Base-by-base conservation (phyloP, 2,113 vertebrate species). In the Tachuris rubrigastra region DNA sequence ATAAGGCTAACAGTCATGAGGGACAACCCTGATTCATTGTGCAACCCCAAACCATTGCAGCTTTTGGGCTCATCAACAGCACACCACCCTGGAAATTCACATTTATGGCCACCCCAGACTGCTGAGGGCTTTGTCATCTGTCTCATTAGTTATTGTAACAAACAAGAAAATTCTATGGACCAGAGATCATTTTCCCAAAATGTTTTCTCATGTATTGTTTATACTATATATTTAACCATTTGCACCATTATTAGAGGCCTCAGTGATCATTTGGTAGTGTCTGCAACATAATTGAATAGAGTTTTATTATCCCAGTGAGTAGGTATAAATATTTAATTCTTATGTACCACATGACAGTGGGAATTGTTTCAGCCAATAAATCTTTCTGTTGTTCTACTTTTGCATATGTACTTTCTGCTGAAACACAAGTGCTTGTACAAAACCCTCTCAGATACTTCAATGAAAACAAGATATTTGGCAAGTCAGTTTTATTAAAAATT, bases 291-390 rank as follows among this genome's bases (percentile, higher is more conserved):
- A 98, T 14, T 96, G 93, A 98, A 97, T 94, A 94, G 87, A 90
- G 85, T 95, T 97, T 98, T 97, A 98, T 97, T 97, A 97, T 91
- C 90, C 91, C 71, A 93, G 89, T 39, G 89, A 97, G 90, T 19
- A 96, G 46, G 90, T 63, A 97, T 97, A 96, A 97, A 98, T 98
- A 98, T 98, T 98, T 98, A 97, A 97, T 96, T 86, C 88, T 93
- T 96, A 87, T 15, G 27, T 77, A 94, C 89, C 75, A 90, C 81
- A 94, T 81, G 96, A 97, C 85, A 93, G 50, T 35, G 33, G 71
- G 65, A 93, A 94, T 96, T 94, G 83, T 55, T 85, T 84, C 78
- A 95, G 69, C 66, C 93, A 94, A 93, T 93, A 95, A 79, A 93
- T 94, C 87, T 88, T 90, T 89, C 53, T 62, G 22, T 28, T 95